A percentile compares a stretch with the other conserved stretches of the same genome.
Evolutionary conservation across 2,113 vertebrate genomes (phyloP).

Genomic region (Rallus limicola): DNA sequence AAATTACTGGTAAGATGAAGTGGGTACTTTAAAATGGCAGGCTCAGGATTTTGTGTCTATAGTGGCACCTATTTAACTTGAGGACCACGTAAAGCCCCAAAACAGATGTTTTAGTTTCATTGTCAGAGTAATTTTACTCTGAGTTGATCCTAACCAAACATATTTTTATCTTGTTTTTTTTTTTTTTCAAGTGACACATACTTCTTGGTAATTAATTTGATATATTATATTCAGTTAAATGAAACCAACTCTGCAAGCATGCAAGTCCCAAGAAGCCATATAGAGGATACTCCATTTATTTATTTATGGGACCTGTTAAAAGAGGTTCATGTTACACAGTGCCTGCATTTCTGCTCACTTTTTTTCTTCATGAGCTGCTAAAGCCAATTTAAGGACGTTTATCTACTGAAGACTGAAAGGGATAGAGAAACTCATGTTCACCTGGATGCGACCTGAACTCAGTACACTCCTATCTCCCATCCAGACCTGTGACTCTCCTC

Average conservation of each 20-base stretch:
- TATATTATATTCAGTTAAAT: not conserved
- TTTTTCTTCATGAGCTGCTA: not conserved
- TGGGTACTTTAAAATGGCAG: not conserved
- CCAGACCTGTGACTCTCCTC: not conserved
- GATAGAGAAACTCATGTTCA: not conserved
- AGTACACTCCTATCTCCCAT: not conserved
- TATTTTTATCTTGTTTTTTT: not conserved
- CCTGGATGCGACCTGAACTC: not conserved
- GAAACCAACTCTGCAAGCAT: not conserved
- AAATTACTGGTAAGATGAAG: not conserved
- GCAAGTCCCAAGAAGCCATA: not conserved
- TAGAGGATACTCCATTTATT: not conserved
- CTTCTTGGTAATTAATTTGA: not conserved
- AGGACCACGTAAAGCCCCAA: not conserved
- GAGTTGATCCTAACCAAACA: not conserved
- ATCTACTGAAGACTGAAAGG: not conserved
- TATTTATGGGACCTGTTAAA: not conserved
- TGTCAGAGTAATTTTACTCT: not conserved
- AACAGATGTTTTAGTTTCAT: rapidly evolving
- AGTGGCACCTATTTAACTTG: not conserved
- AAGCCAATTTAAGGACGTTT: not conserved
- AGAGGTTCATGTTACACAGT: not conserved
- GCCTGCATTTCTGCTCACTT: not conserved
- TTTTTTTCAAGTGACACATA: not conserved
- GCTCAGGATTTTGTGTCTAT: not conserved